Evolutionary conservation across 2,113 vertebrate species (phyloP), one percentile per base, ranked within the genome.

Genomic region (Drymodes brunneopygia): DNA sequence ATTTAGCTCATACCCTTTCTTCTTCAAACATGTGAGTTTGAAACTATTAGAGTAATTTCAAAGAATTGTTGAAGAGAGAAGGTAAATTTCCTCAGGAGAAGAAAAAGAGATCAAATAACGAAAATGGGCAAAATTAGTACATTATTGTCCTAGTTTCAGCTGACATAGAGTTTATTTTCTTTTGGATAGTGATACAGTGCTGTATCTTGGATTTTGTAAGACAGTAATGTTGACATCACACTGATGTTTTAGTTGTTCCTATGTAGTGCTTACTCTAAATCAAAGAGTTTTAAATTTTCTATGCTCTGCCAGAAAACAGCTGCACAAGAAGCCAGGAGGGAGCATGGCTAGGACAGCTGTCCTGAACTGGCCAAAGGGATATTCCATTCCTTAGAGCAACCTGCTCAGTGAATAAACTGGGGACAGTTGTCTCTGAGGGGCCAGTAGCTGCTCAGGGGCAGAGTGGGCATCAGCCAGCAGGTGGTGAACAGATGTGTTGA

Each of bases 391-490:
- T n/a, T 0, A 21, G 23, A 45, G 13, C 19, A 74, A 15, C 20
- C 56, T 40, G 24, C n/a, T 21, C 53, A 10, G 10, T 29, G 35
- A 21, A 45, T 60, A 29, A 60, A n/a, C 9, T 13, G 7, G 33
- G 27, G 8, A 33, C 28, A 38, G 28, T 7, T 0, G 0, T 58
- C 23, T 2, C 0, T 44, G 36, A 36, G n/a, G 36, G 19, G 8
- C 15, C 15, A 19, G 12, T 38, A 3, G 0, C 23, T 45, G 7
- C 28, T 4, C 58, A 15, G 7, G 15, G 27, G 4, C 22, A 36
- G 18, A 36, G 45, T 12, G 18, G 12, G 15, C 14, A 35, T 23
- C 53, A 65, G 4, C 24, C 28, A 38, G 33, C 12, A 17, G 6
- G 8, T 15, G 45, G 38, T 66, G 28, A 60, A 5, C 12, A 58